phyloP scores from a whole-genome alignment of 1,140 invertebrate species.

The Pseudomyrmex dendroicus region DNA sequence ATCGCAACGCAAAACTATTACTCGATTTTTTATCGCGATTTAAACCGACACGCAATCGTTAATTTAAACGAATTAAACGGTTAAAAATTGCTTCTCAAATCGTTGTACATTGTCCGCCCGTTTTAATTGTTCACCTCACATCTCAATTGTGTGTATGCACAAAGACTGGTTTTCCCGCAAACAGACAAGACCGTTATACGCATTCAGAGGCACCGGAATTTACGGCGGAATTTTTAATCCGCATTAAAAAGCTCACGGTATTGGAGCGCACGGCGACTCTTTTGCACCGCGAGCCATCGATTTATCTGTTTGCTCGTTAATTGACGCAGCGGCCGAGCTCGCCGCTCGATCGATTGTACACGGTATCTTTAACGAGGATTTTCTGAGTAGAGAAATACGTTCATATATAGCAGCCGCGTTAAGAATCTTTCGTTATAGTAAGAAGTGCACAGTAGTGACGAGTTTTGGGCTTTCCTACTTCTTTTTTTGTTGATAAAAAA shows the following conservation, averaged over 20 bases:
- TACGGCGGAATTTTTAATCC: neutral
- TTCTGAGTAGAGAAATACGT: neutral
- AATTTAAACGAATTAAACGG: neutral
- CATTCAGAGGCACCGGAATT: neutral
- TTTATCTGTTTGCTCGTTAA: slow-evolving; percentile 51
- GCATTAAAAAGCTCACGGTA: neutral
- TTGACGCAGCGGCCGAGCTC: slow-evolving; percentile 34
- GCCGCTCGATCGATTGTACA: slow-evolving; percentile 36
- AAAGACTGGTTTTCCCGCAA: neutral
- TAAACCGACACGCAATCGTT: too few relatives aligned
- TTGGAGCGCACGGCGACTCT: slow-evolving; percentile 11
- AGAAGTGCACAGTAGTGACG: neutral
- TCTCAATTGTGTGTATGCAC: too few relatives aligned
- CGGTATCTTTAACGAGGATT: slow-evolving; percentile 34
- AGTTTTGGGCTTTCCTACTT: too few relatives aligned
- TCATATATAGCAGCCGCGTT: neutral
- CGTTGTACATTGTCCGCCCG: too few relatives aligned
- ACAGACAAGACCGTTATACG: too few relatives aligned
- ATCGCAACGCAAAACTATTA: neutral
- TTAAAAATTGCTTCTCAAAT: neutral
- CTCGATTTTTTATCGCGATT: too few relatives aligned
- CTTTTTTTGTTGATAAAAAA: neutral
- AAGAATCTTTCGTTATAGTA: slow-evolving; percentile 29
- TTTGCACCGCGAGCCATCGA: slow-evolving; percentile 29
- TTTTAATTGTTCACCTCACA: too few relatives aligned